Conservation (phyloP, 2,797 vertebrate genomes). For the Carcharodon carcharias region DNA sequence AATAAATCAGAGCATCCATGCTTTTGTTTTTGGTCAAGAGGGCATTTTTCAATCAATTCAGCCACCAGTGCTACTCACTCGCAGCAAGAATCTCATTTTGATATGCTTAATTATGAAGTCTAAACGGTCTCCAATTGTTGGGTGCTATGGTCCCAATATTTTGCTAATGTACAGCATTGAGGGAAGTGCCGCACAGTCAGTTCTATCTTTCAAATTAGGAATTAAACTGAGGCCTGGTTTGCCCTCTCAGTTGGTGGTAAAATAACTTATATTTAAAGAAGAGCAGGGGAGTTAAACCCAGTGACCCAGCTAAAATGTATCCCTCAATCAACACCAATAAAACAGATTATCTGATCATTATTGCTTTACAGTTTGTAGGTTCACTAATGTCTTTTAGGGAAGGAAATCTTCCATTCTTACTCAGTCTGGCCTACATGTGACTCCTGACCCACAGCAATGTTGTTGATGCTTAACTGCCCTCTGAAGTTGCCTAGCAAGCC, state of each 20-base stretch:
- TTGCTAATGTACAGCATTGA: neutral
- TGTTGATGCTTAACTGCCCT: no score
- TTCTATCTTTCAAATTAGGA: neutral
- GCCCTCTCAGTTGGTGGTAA: neutral
- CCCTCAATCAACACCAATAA: neutral
- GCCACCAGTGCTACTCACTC: neutral
- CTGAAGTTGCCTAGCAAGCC: no score
- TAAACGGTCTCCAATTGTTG: neutral
- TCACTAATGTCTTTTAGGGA: no score
- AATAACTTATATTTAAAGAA: neutral
- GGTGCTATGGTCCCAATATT: neutral
- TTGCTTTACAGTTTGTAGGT: neutral
- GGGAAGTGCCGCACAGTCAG: no score
- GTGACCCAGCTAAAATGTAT: neutral
- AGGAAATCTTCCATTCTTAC: no score
- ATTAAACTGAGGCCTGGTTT: neutral
- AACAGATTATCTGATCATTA: neutral
- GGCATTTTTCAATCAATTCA: neutral
- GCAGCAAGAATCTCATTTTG: neutral
- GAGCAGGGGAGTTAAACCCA: neutral
- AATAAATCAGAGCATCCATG: neutral
- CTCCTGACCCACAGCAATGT: no score
- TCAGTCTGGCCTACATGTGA: no score
- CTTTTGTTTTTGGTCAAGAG: neutral
- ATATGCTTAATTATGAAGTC: neutral